Base-by-base conservation (phyloP, 1,140 invertebrate genomes). In the Spodoptera frugiperda region DNA sequence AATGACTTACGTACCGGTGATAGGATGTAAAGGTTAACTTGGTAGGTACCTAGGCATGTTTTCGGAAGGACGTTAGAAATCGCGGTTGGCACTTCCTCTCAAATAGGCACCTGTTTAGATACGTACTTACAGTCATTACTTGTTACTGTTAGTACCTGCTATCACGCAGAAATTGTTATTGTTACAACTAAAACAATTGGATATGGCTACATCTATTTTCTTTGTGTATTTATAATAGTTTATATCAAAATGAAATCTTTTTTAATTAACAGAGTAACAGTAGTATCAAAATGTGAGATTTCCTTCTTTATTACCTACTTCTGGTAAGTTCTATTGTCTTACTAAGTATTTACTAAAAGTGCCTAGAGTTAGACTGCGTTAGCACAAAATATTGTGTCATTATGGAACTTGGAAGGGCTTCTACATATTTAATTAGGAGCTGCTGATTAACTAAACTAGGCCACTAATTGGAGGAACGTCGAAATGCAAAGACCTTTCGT, bases 1-100 rank as follows among this genome's bases (percentile, higher is more conserved):
- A 76, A 78, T 81, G 76, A 54, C 44, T 61, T 12, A 46, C 33
- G 14, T 44, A 3, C 73, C 57, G 77, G 53, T 75, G 68, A 63
- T 65, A 72, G 73, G 78, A 80, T 78, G 78, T 68, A 57, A 63
- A 76, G 48, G 73, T 57, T 33, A 57, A 46, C 19, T 14, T 15
- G 44, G 63, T 72, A 80, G 70, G 78, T 67, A 55, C n/a, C 25
- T 39, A 25, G 12, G 33, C n/a, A 61, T 44, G 57, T 65, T 82
- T 87, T 85, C 79, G 87, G 87, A 88, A 87, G 84, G 80, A 81
- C 75, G 78, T 82, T 76, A 85, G 84, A 87, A 87, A 85, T 85
- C 85, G 84, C 70, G 63, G 68, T 80, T 79, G 67, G 71, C 70
- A 82, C 68, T 79, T 85, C 82, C 82, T 81, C 59, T 78, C 44